Base-by-base conservation (phyloP, 1,140 invertebrate genomes). In the Nebria ingens region DNA sequence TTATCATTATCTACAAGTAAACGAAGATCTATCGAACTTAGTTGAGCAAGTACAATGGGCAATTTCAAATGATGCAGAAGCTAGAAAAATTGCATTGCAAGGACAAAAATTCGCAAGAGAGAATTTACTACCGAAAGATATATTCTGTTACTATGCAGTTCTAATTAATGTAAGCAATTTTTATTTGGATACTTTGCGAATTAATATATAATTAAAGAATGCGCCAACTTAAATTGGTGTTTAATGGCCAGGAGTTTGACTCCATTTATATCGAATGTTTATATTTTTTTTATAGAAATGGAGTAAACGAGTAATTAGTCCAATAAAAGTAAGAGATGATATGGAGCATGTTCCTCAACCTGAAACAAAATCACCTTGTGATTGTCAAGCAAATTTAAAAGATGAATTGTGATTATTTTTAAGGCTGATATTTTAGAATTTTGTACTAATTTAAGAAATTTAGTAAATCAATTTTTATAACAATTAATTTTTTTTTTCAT, bases 131-230 rank as follows among this genome's bases (percentile, higher is more conserved):
- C 91, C 94, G 6, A 79, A 84, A 56, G 75, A 97, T 71, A 81
- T 97, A 38, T 84, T 92, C 67, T 97, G 94, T 68, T 98, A 97
- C 71, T 85, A 97, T 76, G 81, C 82, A 23, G 70, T 81, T 56
- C 73, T 95, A 49, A 84, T 97, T 61, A 73, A 85, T 63, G 86
- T 45, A 11, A 34, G 25, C n/a, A 34, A 9, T 34, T 9, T 34
- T 34, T 34, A n/a, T n/a, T n/a, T 34, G 25, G 25, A 6, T 34
- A 34, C 25, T 6, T 34, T 34, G 6, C n/a, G n/a, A n/a, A n/a
- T n/a, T n/a, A n/a, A n/a, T n/a, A n/a, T n/a, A n/a, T n/a, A n/a
- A n/a, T n/a, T n/a, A n/a, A n/a, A n/a, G n/a, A n/a, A n/a, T n/a
- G n/a, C n/a, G n/a, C n/a, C n/a, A n/a, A n/a, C n/a, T n/a, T n/a